Percentiles rank a stretch among this genome's conserved stretches.
These are phyloP conservation scores for Netta rufina DNA, from an alignment of 2,797 vertebrate genomes.

Conservation along the genomic window DNA sequence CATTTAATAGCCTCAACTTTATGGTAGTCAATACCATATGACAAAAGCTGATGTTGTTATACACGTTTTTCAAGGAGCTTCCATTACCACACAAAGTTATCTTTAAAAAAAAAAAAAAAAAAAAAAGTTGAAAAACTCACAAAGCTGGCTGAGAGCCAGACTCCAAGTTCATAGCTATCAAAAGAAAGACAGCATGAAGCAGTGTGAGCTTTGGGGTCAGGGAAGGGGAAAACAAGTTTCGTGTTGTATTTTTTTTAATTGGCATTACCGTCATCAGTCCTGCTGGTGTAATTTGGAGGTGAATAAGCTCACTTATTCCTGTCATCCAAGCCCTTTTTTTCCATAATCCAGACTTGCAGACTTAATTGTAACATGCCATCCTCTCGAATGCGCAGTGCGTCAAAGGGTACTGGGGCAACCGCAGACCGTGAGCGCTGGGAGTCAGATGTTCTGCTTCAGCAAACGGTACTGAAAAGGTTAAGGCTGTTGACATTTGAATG, in stretches of 20 bases:
- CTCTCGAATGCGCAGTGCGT: not conserved
- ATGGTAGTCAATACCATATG: not conserved
- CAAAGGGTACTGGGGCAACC: not conserved
- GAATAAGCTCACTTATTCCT: not conserved
- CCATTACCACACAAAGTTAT: not conserved
- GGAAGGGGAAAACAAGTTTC: not conserved
- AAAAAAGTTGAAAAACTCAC: not conserved
- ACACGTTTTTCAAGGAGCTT: not conserved
- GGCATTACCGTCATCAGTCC: not conserved
- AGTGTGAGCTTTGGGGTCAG: not conserved
- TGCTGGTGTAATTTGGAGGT: not conserved
- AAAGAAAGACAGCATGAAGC: not conserved
- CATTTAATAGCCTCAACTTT: not conserved
- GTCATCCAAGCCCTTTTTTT: not conserved
- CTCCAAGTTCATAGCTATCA: not conserved
- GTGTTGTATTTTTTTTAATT: not conserved
- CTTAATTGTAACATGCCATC: not conserved
- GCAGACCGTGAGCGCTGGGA: accelerated
- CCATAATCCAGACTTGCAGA: not conserved
- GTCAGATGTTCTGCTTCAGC: not conserved
- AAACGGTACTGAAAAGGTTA: not conserved
- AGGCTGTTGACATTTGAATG: not conserved
- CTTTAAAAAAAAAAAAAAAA: not conserved
- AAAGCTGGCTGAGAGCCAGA: not conserved
- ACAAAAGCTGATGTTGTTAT: not conserved